Percentiles rank a stretch among this genome's conserved stretches.
phyloP scores from a whole-genome alignment of 2,113 vertebrate genomes.

The Rhodinocichla rosea region DNA sequence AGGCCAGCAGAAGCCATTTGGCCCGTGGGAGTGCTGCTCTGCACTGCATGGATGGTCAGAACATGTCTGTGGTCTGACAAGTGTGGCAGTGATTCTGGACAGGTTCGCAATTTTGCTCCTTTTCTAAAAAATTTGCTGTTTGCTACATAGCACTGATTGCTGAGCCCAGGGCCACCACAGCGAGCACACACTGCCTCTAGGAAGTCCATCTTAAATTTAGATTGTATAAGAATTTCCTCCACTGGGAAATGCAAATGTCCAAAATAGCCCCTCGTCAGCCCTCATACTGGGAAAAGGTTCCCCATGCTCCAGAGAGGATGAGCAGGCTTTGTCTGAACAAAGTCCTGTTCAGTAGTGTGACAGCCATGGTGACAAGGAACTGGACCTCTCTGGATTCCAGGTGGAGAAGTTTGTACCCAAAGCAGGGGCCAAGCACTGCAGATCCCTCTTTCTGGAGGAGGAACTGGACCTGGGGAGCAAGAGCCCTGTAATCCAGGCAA shows the following conservation, averaged over 20 bases:
- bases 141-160: rapidly evolving
- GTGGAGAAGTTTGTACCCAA: not conserved
- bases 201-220: not conserved
- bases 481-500: not conserved
- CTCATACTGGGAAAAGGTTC: not conserved
- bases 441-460: not conserved
- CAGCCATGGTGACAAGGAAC: not conserved
- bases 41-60: not conserved
- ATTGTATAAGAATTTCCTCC: not conserved
- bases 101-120: not conserved
- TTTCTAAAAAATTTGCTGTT: not conserved
- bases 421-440: not conserved
- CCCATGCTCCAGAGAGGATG: not conserved
- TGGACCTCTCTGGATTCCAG: not conserved
- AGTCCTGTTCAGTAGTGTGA: not conserved
- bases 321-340: not conserved
- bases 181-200: not conserved
- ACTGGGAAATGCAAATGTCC: not conserved
- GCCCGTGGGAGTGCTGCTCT: not conserved
- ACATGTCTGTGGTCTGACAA: rapidly evolving
- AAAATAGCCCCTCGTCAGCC: rapidly evolving
- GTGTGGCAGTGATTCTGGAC: rapidly evolving
- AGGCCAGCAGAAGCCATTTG: not conserved
- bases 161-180: not conserved
- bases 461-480: not conserved